Evolutionary conservation across 2,888 invertebrate genomes (phyloP).

Genomic region (Orchesella flavescens): DNA sequence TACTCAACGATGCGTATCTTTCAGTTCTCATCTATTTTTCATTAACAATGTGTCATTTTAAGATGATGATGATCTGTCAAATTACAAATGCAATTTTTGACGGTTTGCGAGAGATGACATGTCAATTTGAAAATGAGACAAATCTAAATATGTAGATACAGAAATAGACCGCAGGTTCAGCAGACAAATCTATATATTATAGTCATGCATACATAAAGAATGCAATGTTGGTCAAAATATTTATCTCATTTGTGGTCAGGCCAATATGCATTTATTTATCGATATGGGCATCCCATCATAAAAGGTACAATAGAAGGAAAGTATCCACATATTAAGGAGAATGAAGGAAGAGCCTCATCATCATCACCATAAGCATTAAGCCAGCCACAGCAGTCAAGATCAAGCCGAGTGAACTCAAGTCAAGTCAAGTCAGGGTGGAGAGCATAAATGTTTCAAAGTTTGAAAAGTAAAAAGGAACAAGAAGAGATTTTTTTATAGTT

Average conservation of each 20-base stretch:
- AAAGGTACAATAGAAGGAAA: background rate
- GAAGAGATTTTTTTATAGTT: conserved; percentile 31
- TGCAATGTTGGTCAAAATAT: background rate
- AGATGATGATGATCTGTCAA: no score
- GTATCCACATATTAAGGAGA: background rate
- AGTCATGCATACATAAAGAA: background rate
- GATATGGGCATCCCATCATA: no score
- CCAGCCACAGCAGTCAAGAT: conserved; percentile 5
- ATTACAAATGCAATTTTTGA: no score
- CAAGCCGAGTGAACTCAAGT: background rate
- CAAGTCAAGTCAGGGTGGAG: conserved; percentile 27
- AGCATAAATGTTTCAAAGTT: conserved; percentile 29
- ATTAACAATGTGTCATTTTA: no score
- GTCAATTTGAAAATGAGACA: no score
- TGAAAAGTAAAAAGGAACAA: conserved; percentile 27
- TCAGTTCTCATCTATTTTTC: no score
- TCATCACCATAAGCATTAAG: background rate
- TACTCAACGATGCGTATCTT: no score
- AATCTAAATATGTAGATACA: no score
- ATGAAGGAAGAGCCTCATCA: background rate
- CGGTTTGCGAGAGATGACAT: no score
- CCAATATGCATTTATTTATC: no score
- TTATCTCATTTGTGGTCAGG: conserved; percentile 3
- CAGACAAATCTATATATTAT: background rate
- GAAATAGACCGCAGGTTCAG: no score